These are phyloP conservation scores for Sebastes fasciatus DNA, from an alignment of 2,113 vertebrate species.

Conservation along the genomic window DNA sequence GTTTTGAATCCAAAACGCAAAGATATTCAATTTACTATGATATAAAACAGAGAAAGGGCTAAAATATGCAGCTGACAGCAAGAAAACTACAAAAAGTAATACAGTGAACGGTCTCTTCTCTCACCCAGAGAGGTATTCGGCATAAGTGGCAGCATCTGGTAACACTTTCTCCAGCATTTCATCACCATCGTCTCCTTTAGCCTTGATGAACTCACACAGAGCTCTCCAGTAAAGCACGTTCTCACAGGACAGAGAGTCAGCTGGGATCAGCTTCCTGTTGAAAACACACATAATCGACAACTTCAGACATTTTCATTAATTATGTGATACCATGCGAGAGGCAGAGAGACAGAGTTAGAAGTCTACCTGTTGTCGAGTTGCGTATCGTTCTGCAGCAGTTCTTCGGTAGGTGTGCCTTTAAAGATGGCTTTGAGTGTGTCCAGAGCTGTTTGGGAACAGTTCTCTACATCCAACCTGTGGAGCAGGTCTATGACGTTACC, in stretches of 20 bases:
- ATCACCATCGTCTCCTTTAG: conserved; percentile 92
- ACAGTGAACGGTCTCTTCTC: conserved; percentile 1
- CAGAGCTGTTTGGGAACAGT: conserved; percentile 89
- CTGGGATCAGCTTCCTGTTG: conserved; percentile 90
- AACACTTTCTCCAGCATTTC: conserved; percentile 90
- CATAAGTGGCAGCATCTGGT: conserved; percentile 91
- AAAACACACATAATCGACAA: conserved; percentile 14
- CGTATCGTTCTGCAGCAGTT: conserved; percentile 82
- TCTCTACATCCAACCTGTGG: conserved; percentile 94
- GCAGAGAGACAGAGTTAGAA: background rate
- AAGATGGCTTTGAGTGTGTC: conserved; percentile 87
- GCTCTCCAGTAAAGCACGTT: conserved; percentile 92
- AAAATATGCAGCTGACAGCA: background rate
- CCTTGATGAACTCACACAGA: conserved; percentile 92
- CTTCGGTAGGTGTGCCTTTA: conserved; percentile 78
- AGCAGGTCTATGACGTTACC: conserved; percentile 90
- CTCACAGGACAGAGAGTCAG: conserved; percentile 90
- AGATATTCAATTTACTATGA: no score
- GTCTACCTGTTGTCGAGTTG: conserved; percentile 87
- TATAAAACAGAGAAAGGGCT: no score
- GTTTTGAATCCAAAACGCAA: no score
- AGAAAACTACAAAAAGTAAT: background rate
- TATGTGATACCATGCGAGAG: background rate
- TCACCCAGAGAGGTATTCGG: conserved; percentile 92
- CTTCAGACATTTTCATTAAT: background rate